phyloP scores from a whole-genome alignment of 2,888 invertebrate genomes.

The Leptothorax acervorum region DNA sequence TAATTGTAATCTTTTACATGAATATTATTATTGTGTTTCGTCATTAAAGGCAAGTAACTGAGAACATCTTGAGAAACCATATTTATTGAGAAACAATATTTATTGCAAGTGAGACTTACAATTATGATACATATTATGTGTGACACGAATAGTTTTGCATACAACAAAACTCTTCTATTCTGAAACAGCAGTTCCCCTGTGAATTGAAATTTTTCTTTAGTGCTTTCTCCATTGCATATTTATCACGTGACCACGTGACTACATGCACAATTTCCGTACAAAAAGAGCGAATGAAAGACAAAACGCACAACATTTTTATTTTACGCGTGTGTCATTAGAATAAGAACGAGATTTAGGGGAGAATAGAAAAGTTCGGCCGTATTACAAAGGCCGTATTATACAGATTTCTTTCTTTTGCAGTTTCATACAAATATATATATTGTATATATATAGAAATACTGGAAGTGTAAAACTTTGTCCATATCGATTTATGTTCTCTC shows the following conservation, averaged over 20 bases:
- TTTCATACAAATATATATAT: not conserved
- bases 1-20: not conserved
- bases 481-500: not conserved
- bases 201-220: not conserved
- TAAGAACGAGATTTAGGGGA: not conserved
- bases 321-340: not conserved
- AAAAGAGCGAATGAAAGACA: conserved; percentile 5
- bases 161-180: conserved; percentile 12
- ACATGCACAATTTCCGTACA: not conserved
- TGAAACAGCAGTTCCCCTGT: not conserved
- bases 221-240: not conserved
- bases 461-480: not conserved
- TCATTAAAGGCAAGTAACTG: not conserved
- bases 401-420: conserved; percentile 3
- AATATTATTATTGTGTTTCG: conserved; percentile 2
- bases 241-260: not conserved
- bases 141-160: not conserved
- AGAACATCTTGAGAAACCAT: not conserved
- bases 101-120: conserved; percentile 10
- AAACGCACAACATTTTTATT: not conserved
- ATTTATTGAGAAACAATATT: conserved; percentile 20
- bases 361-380: not conserved
- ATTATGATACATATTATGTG: not conserved
- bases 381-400: not conserved
- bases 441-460: not conserved